These are phyloP conservation scores for Hyposoter didymator DNA, from an alignment of 2,888 invertebrate species.

Conservation along the genomic window DNA sequence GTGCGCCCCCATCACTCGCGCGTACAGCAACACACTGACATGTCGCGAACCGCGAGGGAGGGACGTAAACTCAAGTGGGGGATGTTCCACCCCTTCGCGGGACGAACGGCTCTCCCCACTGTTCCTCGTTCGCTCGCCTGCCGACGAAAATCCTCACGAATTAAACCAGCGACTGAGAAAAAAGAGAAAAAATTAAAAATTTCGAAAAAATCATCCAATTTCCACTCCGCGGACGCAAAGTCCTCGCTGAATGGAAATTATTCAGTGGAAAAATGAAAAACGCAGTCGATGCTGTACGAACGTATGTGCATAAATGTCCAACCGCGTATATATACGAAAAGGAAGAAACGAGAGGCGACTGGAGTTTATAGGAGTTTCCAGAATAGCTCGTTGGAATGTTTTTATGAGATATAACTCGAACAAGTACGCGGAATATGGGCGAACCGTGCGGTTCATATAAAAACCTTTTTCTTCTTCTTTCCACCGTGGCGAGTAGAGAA, in stretches of 20 bases:
- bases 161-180: background rate
- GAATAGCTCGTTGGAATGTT: slow-evolving; percentile 64
- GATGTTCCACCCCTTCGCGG: slow-evolving; percentile 56
- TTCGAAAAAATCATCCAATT: no score
- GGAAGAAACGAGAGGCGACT: slow-evolving; percentile 16
- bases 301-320: background rate
- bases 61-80: slow-evolving; percentile 64
- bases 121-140: slow-evolving; percentile 69
- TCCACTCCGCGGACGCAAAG: no score
- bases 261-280: no score
- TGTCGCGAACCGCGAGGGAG: slow-evolving; percentile 69
- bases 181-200: slow-evolving; percentile 63
- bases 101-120: slow-evolving; percentile 65
- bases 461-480: slow-evolving; percentile 32
- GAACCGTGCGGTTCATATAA: slow-evolving; percentile 56
- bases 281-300: background rate
- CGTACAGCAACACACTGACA: slow-evolving; percentile 27
- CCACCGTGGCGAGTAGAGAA: background rate
- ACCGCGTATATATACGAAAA: background rate
- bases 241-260: no score
- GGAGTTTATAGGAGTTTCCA: slow-evolving; percentile 57
- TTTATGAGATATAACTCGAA: slow-evolving; percentile 67
- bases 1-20: slow-evolving; percentile 19
- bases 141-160: slow-evolving; percentile 68
- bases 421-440: slow-evolving; percentile 44